Evolutionary conservation across 2,888 invertebrate species (phyloP).

Genomic region (Lasioglossum oenotherae): DNA sequence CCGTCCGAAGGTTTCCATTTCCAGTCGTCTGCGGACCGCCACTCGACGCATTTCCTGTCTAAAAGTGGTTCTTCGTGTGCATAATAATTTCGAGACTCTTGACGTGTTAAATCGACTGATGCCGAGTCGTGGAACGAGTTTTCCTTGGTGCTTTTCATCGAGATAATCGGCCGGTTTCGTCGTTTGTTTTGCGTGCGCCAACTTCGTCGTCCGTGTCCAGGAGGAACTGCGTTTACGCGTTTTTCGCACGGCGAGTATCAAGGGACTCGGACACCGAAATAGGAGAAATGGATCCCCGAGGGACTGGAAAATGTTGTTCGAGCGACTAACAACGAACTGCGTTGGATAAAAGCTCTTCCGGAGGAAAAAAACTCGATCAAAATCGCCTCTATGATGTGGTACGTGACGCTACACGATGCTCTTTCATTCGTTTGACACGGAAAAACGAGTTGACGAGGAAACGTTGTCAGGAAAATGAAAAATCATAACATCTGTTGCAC

Average conservation of each 20-base stretch:
- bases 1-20: conserved; percentile 59
- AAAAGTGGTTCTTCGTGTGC: conserved; percentile 55
- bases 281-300: not conserved
- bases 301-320: conserved; percentile 25
- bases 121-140: not conserved
- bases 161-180: not conserved
- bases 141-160: not conserved
- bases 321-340: conserved; percentile 21
- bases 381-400: conserved; percentile 68
- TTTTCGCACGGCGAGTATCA: not conserved
- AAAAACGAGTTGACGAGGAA: not conserved
- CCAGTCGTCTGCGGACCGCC: conserved; percentile 70
- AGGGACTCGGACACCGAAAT: not conserved
- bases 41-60: conserved; percentile 68
- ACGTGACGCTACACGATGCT: conserved; percentile 53
- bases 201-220: not conserved
- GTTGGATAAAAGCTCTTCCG: conserved; percentile 47
- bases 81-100: conserved; percentile 29
- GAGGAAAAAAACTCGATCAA: conserved; percentile 31
- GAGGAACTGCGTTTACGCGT: not conserved
- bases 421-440: conserved; percentile 24
- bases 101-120: not conserved
- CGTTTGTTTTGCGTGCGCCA: not conserved
- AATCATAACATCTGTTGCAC: not conserved
- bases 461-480: not conserved